Conservation (phyloP, 2,888 invertebrate genomes). For the Kryphioiulus occultus region DNA sequence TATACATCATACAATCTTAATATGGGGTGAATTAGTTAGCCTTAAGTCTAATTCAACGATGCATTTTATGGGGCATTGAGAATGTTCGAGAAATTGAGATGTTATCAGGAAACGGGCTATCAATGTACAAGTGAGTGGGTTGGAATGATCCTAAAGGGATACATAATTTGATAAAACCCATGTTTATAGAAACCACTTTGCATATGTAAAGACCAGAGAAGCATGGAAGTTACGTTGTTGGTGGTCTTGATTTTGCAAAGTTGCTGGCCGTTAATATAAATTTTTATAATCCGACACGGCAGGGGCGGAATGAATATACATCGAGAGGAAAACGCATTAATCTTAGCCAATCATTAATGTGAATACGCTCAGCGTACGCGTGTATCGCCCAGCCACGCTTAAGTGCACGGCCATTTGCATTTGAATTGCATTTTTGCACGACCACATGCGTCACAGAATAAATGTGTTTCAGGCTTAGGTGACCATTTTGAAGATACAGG, state of each 20-base stretch:
- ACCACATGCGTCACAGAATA: conserved; percentile 18
- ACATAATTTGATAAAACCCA: neutral
- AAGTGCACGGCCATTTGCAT: conserved; percentile 18
- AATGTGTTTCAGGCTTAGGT: conserved; percentile 34
- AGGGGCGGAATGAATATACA: neutral
- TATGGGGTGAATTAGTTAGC: no score
- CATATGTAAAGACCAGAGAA: neutral
- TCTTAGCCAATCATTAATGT: conserved; percentile 18
- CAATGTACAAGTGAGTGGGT: no score
- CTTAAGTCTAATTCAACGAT: no score
- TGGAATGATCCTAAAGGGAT: neutral
- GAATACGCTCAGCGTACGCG: neutral
- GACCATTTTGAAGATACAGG: conserved; percentile 21
- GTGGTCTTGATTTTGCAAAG: conserved; percentile 20
- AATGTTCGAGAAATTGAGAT: no score
- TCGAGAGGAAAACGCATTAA: neutral
- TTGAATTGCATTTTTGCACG: conserved; percentile 40
- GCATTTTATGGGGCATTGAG: no score
- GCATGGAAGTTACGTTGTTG: neutral
- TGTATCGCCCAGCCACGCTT: neutral
- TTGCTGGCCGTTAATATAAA: conserved; percentile 6
- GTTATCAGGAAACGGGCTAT: no score
- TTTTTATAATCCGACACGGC: neutral
- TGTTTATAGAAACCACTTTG: neutral
- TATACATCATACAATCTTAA: no score